These are phyloP conservation scores for Syrmaticus mikado DNA, from an alignment of 2,113 vertebrate genomes.

Conservation along the genomic window DNA sequence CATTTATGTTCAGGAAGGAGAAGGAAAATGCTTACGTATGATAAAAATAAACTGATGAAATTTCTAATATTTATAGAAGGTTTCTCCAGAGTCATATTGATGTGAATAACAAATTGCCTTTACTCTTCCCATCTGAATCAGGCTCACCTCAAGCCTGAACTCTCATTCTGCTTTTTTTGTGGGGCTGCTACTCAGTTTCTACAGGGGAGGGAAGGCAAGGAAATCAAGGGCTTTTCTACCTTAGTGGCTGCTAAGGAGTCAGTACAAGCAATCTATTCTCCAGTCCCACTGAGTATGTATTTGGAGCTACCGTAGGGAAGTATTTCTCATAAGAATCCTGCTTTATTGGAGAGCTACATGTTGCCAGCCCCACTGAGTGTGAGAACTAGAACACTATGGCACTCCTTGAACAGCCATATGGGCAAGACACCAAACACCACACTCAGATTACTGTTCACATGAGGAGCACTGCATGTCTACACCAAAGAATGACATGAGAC, in stretches of 20 bases:
- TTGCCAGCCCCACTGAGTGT: neutral
- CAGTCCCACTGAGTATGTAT: neutral
- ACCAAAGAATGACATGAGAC: neutral
- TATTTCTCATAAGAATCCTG: neutral
- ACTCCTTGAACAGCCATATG: too few relatives aligned
- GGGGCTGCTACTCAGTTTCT: neutral
- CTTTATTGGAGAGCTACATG: neutral
- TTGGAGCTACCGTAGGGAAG: constrained; percentile 4
- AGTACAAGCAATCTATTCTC: neutral
- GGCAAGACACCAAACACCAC: fast-evolving
- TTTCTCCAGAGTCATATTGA: constrained; percentile 66
- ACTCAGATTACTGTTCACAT: neutral
- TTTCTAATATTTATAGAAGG: constrained; percentile 66
- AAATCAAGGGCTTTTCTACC: neutral
- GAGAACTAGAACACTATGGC: neutral
- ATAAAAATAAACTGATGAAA: constrained; percentile 77
- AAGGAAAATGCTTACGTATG: constrained; percentile 66
- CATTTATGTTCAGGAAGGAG: constrained; percentile 73
- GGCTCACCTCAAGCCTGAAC: constrained; percentile 20
- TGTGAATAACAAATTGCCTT: constrained; percentile 51
- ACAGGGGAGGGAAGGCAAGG: neutral
- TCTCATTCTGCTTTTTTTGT: constrained; percentile 5
- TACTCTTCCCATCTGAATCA: constrained; percentile 58
- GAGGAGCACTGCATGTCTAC: fast-evolving
- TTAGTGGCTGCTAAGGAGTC: neutral